These are phyloP conservation scores for Pseudorasbora parva DNA, from an alignment of 2,113 vertebrate genomes.

Conservation along the genomic window DNA sequence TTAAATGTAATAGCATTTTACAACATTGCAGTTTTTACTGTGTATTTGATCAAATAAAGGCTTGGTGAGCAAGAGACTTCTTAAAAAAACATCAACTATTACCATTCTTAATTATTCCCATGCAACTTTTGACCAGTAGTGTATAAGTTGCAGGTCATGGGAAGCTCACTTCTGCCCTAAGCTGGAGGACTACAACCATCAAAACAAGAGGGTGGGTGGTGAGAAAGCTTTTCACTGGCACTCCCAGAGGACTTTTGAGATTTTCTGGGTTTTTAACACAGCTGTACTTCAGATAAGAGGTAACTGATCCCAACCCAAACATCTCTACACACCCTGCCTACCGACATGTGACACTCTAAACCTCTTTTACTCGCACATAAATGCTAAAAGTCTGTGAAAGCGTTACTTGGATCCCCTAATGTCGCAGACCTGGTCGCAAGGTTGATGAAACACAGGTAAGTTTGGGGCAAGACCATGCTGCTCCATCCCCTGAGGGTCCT, in stretches of 20 bases:
- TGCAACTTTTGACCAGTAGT: neutral
- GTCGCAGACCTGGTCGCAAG: constrained; percentile 57
- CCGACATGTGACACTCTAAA: constrained; percentile 56
- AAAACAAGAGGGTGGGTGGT: constrained; percentile 2
- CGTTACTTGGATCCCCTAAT: constrained; percentile 48
- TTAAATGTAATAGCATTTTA: neutral
- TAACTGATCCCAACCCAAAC: constrained; percentile 63
- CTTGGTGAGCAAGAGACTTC: neutral
- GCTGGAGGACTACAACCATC: constrained; percentile 9
- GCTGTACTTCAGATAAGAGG: constrained; percentile 59
- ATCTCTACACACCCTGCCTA: constrained; percentile 63
- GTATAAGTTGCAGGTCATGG: neutral
- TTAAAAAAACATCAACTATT: neutral
- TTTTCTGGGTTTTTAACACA: constrained; percentile 35
- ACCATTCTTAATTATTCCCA: no score
- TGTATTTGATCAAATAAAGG: neutral
- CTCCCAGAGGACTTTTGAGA: constrained; percentile 22
- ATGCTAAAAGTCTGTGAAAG: constrained; percentile 55
- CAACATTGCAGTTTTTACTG: neutral
- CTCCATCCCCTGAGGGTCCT: constrained; percentile 23
- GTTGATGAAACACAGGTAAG: constrained; percentile 77
- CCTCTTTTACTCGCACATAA: constrained; percentile 48
- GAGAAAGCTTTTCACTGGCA: constrained; percentile 33
- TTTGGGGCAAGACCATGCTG: constrained; percentile 42
- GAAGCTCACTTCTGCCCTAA: neutral